These are phyloP conservation scores for Corythoichthys haematopterus DNA, from an alignment of 2,113 vertebrate species.

Conservation along the genomic window DNA sequence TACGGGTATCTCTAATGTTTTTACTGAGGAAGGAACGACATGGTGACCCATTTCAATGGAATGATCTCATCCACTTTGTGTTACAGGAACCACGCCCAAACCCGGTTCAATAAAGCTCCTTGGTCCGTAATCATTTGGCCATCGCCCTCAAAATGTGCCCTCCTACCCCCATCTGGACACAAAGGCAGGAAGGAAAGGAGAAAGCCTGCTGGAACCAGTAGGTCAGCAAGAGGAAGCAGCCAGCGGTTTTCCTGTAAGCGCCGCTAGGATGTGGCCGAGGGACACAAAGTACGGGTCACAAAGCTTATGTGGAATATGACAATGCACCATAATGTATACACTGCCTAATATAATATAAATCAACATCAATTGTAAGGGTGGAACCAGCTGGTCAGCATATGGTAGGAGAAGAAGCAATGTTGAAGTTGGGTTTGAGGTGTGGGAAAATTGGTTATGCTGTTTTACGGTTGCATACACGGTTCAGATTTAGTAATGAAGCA, in stretches of 20 bases:
- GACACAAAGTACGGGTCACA: slow-evolving; percentile 10
- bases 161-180: slow-evolving; percentile 41
- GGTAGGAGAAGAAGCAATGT: not conserved
- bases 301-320: not conserved
- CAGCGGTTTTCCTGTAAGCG: slow-evolving; percentile 39
- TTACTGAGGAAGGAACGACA: not conserved
- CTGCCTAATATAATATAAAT: not conserved
- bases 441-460: no score
- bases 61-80: slow-evolving; percentile 25
- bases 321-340: not conserved
- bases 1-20: not conserved
- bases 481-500: no score
- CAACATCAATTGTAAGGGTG: not conserved
- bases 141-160: slow-evolving; percentile 21
- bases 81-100: slow-evolving; percentile 53
- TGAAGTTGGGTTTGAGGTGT: no score
- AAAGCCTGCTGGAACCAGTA: slow-evolving; percentile 31
- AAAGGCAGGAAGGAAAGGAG: slow-evolving; percentile 70
- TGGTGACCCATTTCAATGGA: not conserved
- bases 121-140: slow-evolving; percentile 50
- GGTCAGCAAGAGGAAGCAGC: slow-evolving; percentile 49
- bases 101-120: slow-evolving; percentile 47
- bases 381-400: not conserved
- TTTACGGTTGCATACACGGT: no score
- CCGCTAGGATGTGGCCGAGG: slow-evolving; percentile 23